phyloP scores from a whole-genome alignment of 1,140 invertebrate genomes.

The silkworm (Bombyx mori) region ASM3026992v2 NC_085117.1:15400001-15400500 shows the following conservation, averaged over 20 bases:
- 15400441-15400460: constrained; percentile 35
- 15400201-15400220: constrained; percentile 93
- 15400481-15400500: constrained; percentile 49
- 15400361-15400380: constrained; percentile 69
- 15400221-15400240: constrained; percentile 99
- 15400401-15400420: constrained; percentile 23
- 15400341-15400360: constrained; percentile 79
- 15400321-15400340: constrained; percentile 88
- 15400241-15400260: constrained; percentile 96
- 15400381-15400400: constrained; percentile 26
- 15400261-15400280: constrained; percentile 91
- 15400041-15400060: constrained; percentile 97
- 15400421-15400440: constrained; percentile 32
- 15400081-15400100: constrained; percentile 95
- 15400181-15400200: constrained; percentile 94
- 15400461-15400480: constrained; percentile 44
- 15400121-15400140: constrained; percentile 90
- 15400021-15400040: constrained; percentile 95
- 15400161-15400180: constrained; percentile 95
- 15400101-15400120: constrained; percentile 94
- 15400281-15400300: constrained; percentile 95
- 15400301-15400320: constrained; percentile 89
- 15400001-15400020: constrained; percentile 88
- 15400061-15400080: constrained; percentile 95
- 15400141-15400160: constrained; percentile 91